Conservation (phyloP, 2,888 invertebrate species). For the Mellilla xanthometata region DNA sequence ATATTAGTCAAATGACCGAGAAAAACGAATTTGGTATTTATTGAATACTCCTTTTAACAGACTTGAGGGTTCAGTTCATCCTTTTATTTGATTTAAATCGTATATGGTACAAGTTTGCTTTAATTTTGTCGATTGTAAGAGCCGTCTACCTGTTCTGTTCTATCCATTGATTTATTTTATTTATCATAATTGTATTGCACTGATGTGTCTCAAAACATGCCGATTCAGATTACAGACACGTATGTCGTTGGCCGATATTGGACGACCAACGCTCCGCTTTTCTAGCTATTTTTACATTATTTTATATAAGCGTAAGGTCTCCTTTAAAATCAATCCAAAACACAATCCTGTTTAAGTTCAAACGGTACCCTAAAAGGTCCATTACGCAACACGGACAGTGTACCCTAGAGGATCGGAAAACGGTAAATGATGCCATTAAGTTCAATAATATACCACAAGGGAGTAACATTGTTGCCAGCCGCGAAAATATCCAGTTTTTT, state of each 20-base stretch:
- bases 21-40: conserved; percentile 41
- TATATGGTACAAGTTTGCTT: too few species aligned
- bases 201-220: too few species aligned
- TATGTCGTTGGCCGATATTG: too few species aligned
- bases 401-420: conserved; percentile 58
- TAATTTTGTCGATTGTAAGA: too few species aligned
- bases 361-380: conserved; percentile 44
- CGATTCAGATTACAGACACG: too few species aligned
- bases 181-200: too few species aligned
- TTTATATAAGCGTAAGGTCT: too few species aligned
- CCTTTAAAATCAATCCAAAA: conserved; percentile 1
- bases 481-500: conserved; percentile 40
- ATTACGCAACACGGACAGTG: conserved; percentile 45
- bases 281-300: too few species aligned
- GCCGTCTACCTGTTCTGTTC: too few species aligned
- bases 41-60: conserved; percentile 9
- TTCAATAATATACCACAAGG: conserved; percentile 67
- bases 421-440: conserved; percentile 76
- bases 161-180: too few species aligned
- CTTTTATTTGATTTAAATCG: too few species aligned
- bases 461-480: conserved; percentile 47
- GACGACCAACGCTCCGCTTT: too few species aligned
- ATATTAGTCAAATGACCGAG: conserved; percentile 64
- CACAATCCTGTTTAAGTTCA: conserved; percentile 10
- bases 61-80: conserved; percentile 31